phyloP scores from a whole-genome alignment of 2,888 invertebrate genomes.

The Eremobia ochroleuca region DNA sequence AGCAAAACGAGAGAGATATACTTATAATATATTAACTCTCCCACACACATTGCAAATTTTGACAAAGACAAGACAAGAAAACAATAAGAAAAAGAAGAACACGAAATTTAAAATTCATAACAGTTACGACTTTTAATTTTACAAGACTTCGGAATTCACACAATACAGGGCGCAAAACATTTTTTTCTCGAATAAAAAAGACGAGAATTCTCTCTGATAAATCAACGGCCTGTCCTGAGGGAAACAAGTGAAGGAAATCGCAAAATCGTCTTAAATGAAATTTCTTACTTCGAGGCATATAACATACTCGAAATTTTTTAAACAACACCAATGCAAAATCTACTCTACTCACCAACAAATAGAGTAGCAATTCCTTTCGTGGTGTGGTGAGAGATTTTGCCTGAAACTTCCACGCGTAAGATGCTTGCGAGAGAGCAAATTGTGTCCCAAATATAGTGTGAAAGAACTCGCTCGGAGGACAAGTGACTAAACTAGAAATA shows the following conservation, averaged over 20 bases:
- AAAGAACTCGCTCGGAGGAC: conserved; percentile 64
- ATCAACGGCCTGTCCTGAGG: conserved; percentile 83
- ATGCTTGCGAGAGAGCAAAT: conserved; percentile 86
- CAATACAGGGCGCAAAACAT: conserved; percentile 54
- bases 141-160: conserved; percentile 48
- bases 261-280: conserved; percentile 89
- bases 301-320: conserved; percentile 78
- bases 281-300: conserved; percentile 85
- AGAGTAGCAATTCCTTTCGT: conserved; percentile 58
- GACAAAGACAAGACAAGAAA: conserved; percentile 1
- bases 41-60: not conserved
- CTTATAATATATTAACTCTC: conserved; percentile 4
- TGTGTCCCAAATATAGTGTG: conserved; percentile 83
- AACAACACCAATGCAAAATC: conserved; percentile 48
- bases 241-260: conserved; percentile 84
- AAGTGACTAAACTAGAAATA: conserved; percentile 46
- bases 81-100: conserved; percentile 11
- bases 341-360: conserved; percentile 31
- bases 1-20: not conserved
- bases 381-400: conserved; percentile 64
- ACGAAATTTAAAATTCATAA: conserved; percentile 35
- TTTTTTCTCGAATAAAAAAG: conserved; percentile 71
- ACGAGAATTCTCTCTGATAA: conserved; percentile 81
- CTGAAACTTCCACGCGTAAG: conserved; percentile 81
- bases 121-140: conserved; percentile 50